Percentiles rank a stretch among this genome's conserved stretches.
These are phyloP conservation scores for Chiloscyllium punctatum DNA, from an alignment of 2,797 vertebrate genomes.

Conservation along the genomic window DNA sequence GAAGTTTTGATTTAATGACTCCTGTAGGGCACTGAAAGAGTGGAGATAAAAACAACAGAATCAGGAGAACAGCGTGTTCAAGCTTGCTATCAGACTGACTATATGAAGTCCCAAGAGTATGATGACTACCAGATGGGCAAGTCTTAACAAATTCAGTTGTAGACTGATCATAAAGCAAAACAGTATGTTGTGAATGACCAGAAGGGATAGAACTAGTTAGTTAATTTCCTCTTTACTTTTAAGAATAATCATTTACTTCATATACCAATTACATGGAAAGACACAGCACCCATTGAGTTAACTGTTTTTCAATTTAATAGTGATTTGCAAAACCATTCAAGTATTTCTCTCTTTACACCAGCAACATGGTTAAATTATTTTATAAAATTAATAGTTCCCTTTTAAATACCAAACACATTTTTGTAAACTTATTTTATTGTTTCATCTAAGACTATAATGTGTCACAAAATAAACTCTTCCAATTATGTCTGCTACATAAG, in stretches of 20 bases:
- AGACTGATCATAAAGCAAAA: constrained; percentile 60
- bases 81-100: constrained; percentile 73
- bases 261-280: background rate
- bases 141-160: constrained; percentile 62
- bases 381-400: background rate
- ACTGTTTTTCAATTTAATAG: background rate
- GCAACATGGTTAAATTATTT: background rate
- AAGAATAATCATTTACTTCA: background rate
- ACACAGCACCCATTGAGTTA: background rate
- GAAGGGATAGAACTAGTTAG: constrained; percentile 55
- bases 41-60: constrained; percentile 66
- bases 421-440: background rate
- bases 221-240: constrained; percentile 57
- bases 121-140: constrained; percentile 74
- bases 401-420: background rate
- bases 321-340: background rate
- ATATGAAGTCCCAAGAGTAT: constrained; percentile 65
- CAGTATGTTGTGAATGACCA: constrained; percentile 62
- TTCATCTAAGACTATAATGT: background rate
- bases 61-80: constrained; percentile 73
- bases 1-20: constrained; percentile 97
- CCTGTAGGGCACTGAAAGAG: constrained; percentile 81
- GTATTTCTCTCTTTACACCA: background rate
- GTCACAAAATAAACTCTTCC: background rate
- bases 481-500: background rate